Conservation (phyloP, 2,888 invertebrate genomes). For the Ectropis crepuscularia region DNA sequence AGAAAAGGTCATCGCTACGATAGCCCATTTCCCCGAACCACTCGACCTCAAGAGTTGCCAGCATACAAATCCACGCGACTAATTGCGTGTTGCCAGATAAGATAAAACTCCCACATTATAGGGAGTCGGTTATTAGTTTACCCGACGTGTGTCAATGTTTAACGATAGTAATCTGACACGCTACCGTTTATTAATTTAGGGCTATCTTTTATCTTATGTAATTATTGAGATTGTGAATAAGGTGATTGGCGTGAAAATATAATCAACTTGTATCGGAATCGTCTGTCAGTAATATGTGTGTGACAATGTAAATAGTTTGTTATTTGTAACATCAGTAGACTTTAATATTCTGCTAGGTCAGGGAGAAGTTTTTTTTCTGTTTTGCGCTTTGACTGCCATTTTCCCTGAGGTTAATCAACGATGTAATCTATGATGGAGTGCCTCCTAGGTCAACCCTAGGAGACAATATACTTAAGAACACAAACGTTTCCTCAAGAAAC, state of each 20-base stretch:
- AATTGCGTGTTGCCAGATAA: constrained; percentile 76
- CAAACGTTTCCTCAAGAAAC: too few relatives aligned
- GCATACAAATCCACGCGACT: constrained; percentile 65
- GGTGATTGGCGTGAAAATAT: constrained; percentile 11
- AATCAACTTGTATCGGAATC: constrained; percentile 4
- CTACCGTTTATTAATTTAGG: constrained; percentile 73
- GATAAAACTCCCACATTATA: constrained; percentile 60
- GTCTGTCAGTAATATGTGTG: constrained; percentile 1
- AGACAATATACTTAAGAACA: too few relatives aligned
- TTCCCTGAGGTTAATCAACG: too few relatives aligned
- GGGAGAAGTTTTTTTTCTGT: too few relatives aligned
- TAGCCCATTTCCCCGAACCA: constrained; percentile 43
- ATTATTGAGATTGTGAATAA: constrained; percentile 23
- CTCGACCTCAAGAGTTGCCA: constrained; percentile 56
- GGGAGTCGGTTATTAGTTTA: constrained; percentile 54
- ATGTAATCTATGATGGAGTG: too few relatives aligned
- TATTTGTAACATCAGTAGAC: too few relatives aligned
- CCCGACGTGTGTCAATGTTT: constrained; percentile 48
- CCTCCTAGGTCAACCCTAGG: too few relatives aligned
- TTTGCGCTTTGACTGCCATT: too few relatives aligned
- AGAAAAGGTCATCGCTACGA: constrained; percentile 34
- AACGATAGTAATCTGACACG: constrained; percentile 46
- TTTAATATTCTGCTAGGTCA: too few relatives aligned
- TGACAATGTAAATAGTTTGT: too few relatives aligned
- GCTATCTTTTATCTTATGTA: constrained; percentile 35